Percentiles rank a stretch among this genome's conserved stretches.
These are phyloP conservation scores for Zele albiditarsus DNA, from an alignment of 2,888 invertebrate species.

Conservation along the genomic window DNA sequence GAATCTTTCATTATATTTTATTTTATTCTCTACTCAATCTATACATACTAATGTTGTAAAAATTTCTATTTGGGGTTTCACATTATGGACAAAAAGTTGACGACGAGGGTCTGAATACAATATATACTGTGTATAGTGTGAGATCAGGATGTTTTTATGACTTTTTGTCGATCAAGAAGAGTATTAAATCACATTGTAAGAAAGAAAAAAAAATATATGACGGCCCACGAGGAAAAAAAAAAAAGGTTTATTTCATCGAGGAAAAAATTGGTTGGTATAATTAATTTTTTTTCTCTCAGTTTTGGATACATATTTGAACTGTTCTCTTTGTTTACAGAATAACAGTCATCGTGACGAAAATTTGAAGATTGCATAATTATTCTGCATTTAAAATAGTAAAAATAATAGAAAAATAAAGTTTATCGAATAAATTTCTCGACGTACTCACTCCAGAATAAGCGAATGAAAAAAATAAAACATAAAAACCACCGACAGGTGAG, in stretches of 20 bases:
- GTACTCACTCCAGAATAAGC: no score
- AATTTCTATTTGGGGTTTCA: neutral
- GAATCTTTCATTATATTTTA: conserved; percentile 8
- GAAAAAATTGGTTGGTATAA: no score
- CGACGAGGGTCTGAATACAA: neutral
- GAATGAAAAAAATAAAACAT: no score
- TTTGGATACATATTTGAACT: neutral
- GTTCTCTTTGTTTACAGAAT: neutral
- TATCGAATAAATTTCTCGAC: no score
- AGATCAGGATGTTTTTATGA: conserved; percentile 16
- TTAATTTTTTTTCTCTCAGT: no score
- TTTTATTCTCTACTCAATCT: neutral
- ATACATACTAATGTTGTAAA: conserved; percentile 11
- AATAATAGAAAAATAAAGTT: no score
- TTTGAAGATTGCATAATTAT: no score
- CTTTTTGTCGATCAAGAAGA: neutral
- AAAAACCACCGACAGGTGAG: no score
- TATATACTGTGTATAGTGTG: neutral
- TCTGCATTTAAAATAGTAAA: no score
- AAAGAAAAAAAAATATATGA: neutral
- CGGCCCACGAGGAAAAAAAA: neutral
- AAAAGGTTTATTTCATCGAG: neutral
- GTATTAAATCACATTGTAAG: neutral
- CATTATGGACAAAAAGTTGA: conserved; percentile 33
- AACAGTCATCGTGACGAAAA: no score